phyloP scores from a whole-genome alignment of 2,113 vertebrate genomes.

The Heteronetta atricapilla region DNA sequence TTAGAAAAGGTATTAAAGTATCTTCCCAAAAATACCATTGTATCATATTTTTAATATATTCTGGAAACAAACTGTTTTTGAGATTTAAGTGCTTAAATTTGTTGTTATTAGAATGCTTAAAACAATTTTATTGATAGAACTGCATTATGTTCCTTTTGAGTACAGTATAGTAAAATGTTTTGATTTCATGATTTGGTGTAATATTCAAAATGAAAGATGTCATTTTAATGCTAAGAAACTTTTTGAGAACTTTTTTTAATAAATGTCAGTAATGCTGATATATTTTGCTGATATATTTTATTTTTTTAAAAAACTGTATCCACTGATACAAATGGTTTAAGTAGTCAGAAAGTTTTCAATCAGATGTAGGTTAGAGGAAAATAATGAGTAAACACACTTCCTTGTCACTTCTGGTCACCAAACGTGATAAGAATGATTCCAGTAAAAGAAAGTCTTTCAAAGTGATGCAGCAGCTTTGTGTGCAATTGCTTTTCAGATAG shows the following conservation, averaged over 20 bases:
- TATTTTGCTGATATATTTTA: neutral
- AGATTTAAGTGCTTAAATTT: neutral
- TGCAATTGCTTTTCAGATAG: neutral
- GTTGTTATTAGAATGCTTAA: neutral
- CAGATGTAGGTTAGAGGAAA: neutral
- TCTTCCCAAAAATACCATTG: neutral
- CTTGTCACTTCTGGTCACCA: neutral
- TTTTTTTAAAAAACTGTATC: neutral
- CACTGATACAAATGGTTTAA: fast-evolving
- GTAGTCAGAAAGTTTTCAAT: neutral
- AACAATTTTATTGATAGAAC: neutral
- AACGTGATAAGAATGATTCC: neutral
- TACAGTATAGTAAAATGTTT: neutral
- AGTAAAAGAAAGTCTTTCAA: neutral
- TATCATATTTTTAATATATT: neutral
- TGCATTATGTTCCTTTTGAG: neutral
- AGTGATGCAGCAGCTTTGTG: neutral
- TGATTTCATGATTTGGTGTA: neutral
- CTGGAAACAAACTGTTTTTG: neutral
- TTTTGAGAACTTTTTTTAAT: neutral
- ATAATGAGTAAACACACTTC: neutral
- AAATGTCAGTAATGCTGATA: neutral
- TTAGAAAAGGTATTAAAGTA: neutral
- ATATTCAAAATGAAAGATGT: neutral
- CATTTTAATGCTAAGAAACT: neutral